Percentiles rank a stretch among this genome's conserved stretches.
phyloP scores from a whole-genome alignment of 2,888 invertebrate genomes.

The Parnassius mnemosyne region DNA sequence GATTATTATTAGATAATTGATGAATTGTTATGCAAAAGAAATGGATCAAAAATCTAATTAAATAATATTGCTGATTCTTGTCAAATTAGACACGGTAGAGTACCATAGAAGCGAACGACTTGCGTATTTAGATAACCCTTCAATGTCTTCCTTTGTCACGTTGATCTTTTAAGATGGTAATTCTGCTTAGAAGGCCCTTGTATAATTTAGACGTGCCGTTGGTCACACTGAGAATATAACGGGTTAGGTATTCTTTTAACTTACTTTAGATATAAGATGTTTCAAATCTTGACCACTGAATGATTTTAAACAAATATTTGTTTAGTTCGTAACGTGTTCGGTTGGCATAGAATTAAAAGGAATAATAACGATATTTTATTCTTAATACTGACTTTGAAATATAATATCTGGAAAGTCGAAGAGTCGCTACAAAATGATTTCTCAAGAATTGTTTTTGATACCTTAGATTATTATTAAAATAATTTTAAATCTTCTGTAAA shows the following conservation, averaged over 20 bases:
- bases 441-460: too few relatives aligned
- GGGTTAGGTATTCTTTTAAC: slow-evolving; percentile 28
- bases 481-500: not conserved
- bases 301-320: slow-evolving; percentile 4
- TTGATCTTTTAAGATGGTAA: slow-evolving; percentile 61
- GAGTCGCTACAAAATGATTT: too few relatives aligned
- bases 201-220: slow-evolving; percentile 40
- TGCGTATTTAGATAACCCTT: slow-evolving; percentile 40
- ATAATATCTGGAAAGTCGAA: too few relatives aligned
- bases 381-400: too few relatives aligned
- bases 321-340: not conserved
- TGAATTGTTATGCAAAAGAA: not conserved
- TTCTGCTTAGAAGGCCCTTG: slow-evolving; percentile 49
- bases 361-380: not conserved
- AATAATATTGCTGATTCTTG: slow-evolving; percentile 12
- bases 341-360: not conserved
- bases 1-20: too few relatives aligned
- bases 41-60: slow-evolving; percentile 2
- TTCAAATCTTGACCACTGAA: not conserved
- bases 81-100: slow-evolving; percentile 16
- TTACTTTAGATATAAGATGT: not conserved
- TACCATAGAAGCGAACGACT: slow-evolving; percentile 4
- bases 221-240: slow-evolving; percentile 25
- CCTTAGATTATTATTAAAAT: too few relatives aligned
- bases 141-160: slow-evolving; percentile 47